Percentiles rank a stretch among this genome's conserved stretches.
These are phyloP conservation scores for Varroa destructor DNA, from an alignment of 1,140 invertebrate genomes.

Conservation along the genomic window DNA sequence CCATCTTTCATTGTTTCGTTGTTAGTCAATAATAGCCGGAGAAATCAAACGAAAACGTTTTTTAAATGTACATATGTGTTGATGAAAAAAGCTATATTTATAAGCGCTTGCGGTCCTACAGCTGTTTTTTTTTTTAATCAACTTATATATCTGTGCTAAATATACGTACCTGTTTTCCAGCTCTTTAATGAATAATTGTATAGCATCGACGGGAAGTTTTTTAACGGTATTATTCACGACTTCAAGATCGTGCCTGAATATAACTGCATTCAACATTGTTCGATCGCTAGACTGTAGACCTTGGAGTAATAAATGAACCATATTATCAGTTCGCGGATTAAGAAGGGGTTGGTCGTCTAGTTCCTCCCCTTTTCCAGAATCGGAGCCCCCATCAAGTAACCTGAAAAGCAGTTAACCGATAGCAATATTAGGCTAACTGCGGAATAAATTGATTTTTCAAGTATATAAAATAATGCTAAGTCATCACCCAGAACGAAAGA, in stretches of 20 bases:
- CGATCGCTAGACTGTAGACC: slow-evolving; percentile 33
- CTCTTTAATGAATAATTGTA: slow-evolving; percentile 11
- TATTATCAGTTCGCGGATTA: slow-evolving; percentile 30
- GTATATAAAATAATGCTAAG: not conserved
- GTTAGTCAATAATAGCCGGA: no score
- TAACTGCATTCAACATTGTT: slow-evolving; percentile 32
- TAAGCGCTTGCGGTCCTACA: not conserved
- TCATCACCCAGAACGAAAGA: not conserved
- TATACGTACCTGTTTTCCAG: not conserved
- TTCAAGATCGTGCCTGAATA: slow-evolving; percentile 4
- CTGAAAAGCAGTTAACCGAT: not conserved
- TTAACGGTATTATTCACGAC: slow-evolving; percentile 8
- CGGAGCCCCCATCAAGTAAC: slow-evolving; percentile 1
- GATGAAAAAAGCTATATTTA: no score
- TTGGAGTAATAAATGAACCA: slow-evolving; percentile 33
- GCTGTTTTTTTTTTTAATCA: not conserved
- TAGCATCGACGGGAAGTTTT: not conserved
- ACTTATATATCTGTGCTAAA: not conserved
- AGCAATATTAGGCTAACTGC: not conserved
- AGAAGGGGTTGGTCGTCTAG: slow-evolving; percentile 11
- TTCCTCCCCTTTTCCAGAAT: slow-evolving; percentile 19
- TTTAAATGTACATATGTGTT: no score
- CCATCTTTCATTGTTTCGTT: not conserved
- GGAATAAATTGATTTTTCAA: not conserved
- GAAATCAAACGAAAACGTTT: no score